These are phyloP conservation scores for Drosophila diplacantha DNA, from an alignment of 2,888 invertebrate species.

Conservation along the genomic window DNA sequence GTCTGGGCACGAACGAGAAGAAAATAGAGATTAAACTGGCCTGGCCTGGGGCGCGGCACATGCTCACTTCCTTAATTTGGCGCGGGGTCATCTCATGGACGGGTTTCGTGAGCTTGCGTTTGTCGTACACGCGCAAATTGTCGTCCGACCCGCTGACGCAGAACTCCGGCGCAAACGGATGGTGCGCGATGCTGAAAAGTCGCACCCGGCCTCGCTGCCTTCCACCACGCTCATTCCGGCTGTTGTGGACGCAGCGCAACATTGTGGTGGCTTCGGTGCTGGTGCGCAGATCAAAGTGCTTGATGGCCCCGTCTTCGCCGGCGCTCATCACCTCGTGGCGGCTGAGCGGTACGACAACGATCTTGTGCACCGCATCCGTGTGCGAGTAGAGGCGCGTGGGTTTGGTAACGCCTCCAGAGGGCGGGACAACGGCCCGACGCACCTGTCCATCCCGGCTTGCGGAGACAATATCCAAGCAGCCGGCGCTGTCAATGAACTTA, in stretches of 20 bases:
- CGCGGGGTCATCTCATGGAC: conserved; percentile 79
- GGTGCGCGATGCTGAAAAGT: conserved; percentile 91
- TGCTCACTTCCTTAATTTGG: conserved; percentile 45
- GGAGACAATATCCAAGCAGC: conserved; percentile 90
- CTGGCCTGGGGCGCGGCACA: not conserved
- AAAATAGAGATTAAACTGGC: conserved; percentile 8
- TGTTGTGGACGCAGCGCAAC: conserved; percentile 79
- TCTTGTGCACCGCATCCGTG: conserved; percentile 89
- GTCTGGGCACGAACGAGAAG: conserved; percentile 40
- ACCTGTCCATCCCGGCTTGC: conserved; percentile 94
- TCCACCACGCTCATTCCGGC: conserved; percentile 74
- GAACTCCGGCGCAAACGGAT: conserved; percentile 89
- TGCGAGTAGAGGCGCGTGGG: conserved; percentile 83
- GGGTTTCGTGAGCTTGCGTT: conserved; percentile 80
- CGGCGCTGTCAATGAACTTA: conserved; percentile 87
- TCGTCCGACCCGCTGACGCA: conserved; percentile 90
- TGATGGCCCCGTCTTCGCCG: conserved; percentile 91
- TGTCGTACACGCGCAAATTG: conserved; percentile 87
- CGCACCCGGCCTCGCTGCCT: conserved; percentile 79
- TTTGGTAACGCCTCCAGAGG: conserved; percentile 78
- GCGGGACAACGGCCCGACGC: conserved; percentile 81
- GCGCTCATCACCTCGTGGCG: conserved; percentile 89
- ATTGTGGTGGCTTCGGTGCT: conserved; percentile 66
- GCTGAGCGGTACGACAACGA: conserved; percentile 86
- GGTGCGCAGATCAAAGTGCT: conserved; percentile 88